These are phyloP conservation scores for Arctocebus calabarensis DNA, from an alignment of 2,797 vertebrate species.

Conservation along the genomic window DNA sequence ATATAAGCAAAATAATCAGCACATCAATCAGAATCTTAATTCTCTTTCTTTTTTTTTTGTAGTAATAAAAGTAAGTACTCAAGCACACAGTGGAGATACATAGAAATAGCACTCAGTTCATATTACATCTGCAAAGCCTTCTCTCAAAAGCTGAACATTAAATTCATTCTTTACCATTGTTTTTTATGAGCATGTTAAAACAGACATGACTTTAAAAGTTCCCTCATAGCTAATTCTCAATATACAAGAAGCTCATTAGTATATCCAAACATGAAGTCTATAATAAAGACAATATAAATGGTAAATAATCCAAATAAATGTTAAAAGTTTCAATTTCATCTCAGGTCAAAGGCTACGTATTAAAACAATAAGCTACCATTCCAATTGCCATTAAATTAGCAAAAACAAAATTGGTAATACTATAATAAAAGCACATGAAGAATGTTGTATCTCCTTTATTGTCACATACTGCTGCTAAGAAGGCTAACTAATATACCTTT, in stretches of 20 bases:
- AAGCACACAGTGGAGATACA: background rate
- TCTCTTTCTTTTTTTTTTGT: background rate
- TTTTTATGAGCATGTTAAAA: background rate
- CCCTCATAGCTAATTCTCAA: conserved; percentile 20
- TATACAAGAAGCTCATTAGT: background rate
- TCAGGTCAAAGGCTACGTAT: background rate
- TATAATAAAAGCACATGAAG: background rate
- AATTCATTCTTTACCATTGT: background rate
- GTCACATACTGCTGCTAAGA: background rate
- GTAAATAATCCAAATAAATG: background rate
- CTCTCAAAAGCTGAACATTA: conserved; percentile 36
- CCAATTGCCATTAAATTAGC: background rate
- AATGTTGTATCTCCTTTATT: background rate
- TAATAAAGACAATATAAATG: conserved; percentile 5
- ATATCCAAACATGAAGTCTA: background rate
- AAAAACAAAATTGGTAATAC: background rate
- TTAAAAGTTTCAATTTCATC: background rate
- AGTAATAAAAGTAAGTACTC: conserved; percentile 3
- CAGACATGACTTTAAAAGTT: background rate
- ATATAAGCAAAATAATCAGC: conserved; percentile 46
- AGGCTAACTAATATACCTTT: background rate
- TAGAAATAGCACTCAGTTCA: background rate
- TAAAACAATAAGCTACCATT: background rate
- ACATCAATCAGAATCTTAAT: conserved; percentile 6
- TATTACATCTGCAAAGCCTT: background rate